phyloP scores from a whole-genome alignment of 2,888 invertebrate species.

The Brassicogethes aeneus region DNA sequence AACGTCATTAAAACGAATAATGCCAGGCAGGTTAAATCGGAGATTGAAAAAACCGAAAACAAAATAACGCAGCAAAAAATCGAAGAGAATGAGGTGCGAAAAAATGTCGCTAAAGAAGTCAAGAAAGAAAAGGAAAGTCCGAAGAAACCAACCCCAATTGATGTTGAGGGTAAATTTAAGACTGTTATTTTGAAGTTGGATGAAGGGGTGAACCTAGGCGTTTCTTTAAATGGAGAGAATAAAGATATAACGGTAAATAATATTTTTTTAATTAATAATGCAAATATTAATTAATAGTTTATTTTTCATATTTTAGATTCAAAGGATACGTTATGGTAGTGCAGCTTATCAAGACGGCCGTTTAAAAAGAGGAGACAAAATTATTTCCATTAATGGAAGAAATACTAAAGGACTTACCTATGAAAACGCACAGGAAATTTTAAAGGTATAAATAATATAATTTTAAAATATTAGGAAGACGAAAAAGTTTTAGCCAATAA shows the following conservation, averaged over 20 bases:
- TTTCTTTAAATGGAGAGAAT: slow-evolving; percentile 82
- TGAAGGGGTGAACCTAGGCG: slow-evolving; percentile 69
- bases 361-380: slow-evolving; percentile 78
- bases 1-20: background rate
- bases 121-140: slow-evolving; percentile 11
- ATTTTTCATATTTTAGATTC: slow-evolving; percentile 52
- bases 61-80: slow-evolving; percentile 10
- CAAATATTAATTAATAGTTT: slow-evolving; percentile 1
- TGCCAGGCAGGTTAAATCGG: slow-evolving; percentile 4
- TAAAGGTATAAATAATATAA: slow-evolving; percentile 75
- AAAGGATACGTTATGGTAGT: slow-evolving; percentile 78
- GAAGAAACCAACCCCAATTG: slow-evolving; percentile 8
- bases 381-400: slow-evolving; percentile 81
- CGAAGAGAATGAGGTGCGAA: slow-evolving; percentile 9
- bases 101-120: slow-evolving; percentile 13
- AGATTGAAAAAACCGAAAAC: slow-evolving; percentile 12
- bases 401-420: slow-evolving; percentile 78
- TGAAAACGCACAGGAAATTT: slow-evolving; percentile 74
- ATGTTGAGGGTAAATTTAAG: slow-evolving; percentile 39
- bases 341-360: slow-evolving; percentile 81
- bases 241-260: slow-evolving; percentile 78
- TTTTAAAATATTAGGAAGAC: too few relatives aligned
- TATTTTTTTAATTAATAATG: background rate
- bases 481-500: too few relatives aligned
- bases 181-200: slow-evolving; percentile 61